phyloP scores from a whole-genome alignment of 2,113 vertebrate species.

The Quiscalus mexicanus region DNA sequence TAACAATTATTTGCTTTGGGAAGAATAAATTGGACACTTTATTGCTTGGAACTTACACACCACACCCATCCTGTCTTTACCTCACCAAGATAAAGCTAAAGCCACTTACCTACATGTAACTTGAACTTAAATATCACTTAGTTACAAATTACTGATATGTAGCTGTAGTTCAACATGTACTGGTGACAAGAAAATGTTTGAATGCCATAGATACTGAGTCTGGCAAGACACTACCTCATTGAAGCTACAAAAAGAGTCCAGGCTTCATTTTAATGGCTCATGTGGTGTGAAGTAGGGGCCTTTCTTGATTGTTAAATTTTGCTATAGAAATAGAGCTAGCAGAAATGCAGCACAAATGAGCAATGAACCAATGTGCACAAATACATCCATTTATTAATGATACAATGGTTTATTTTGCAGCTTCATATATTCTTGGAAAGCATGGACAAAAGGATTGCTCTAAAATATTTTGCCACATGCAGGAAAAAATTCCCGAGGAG shows the following conservation, averaged over 20 bases:
- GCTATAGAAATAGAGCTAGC: not conserved
- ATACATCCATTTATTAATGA: not conserved
- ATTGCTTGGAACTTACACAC: not conserved
- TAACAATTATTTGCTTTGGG: not conserved
- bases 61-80: not conserved
- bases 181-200: not conserved
- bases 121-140: not conserved
- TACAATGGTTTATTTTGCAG: not conserved
- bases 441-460: not conserved
- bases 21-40: not conserved
- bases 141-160: not conserved
- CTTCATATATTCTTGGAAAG: not conserved
- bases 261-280: not conserved
- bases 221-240: not conserved
- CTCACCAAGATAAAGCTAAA: not conserved
- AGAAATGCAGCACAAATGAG: not conserved
- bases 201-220: not conserved
- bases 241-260: not conserved
- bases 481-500: not conserved
- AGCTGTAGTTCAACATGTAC: not conserved
- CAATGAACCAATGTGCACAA: not conserved
- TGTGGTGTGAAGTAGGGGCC: not conserved
- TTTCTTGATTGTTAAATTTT: not conserved
- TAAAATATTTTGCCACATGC: not conserved
- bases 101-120: not conserved